Evolutionary conservation across 2,888 invertebrate species (phyloP).

Genomic region (Silvanus unidentatus): DNA sequence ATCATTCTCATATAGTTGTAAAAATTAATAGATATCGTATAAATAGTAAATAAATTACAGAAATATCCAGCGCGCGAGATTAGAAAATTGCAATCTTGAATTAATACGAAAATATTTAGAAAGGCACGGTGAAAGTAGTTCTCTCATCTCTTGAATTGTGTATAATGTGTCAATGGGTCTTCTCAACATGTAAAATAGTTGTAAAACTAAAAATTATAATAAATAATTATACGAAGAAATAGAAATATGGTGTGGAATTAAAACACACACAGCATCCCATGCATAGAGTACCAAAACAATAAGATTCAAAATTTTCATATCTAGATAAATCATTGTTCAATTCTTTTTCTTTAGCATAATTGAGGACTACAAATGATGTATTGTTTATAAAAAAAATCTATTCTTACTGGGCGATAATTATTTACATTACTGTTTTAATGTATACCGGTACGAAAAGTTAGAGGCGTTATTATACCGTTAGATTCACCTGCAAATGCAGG

Average conservation of each 20-base stretch:
- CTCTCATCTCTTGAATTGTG: constrained; percentile 17
- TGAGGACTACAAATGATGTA: no score
- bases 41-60: not conserved
- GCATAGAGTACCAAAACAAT: no score
- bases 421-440: not conserved
- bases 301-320: no score
- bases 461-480: constrained; percentile 5
- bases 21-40: no score
- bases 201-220: not conserved
- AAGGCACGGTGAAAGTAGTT: constrained; percentile 24
- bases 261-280: no score
- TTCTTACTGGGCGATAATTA: not conserved
- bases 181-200: constrained; percentile 7
- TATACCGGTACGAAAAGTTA: constrained; percentile 1
- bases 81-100: constrained; percentile 5
- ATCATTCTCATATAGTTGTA: no score
- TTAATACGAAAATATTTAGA: constrained; percentile 17
- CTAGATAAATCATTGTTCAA: no score
- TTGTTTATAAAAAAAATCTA: constrained; percentile 1
- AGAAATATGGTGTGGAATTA: no score
- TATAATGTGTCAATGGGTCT: constrained; percentile 24
- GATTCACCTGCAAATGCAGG: constrained; percentile 8
- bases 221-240: no score
- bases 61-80: constrained; percentile 1
- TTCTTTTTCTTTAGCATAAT: no score